Evolutionary conservation across 1,140 invertebrate species (phyloP), one percentile per base, ranked within the genome.

Genomic region (Musca domestica): DNA sequence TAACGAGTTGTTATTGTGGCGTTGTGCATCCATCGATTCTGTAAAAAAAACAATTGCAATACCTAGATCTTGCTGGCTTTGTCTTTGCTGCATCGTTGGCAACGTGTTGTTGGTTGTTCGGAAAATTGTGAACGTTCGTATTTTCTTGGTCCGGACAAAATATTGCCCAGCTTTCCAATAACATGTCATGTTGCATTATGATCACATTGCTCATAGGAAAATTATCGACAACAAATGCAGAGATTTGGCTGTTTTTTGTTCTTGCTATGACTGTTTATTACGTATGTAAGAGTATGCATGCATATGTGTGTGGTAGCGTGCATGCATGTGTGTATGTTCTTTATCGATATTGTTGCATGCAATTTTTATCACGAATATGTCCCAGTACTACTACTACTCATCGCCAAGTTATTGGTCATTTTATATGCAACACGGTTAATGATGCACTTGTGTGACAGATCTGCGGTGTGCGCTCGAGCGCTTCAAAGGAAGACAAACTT

Each of bases 171-270:
- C 34, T 15, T 58, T 58, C 54, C 54, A 58, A 58, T 58, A 58
- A 61, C 56, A 61, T 61, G 56, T 61, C 56, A 61, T 61, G 56
- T 61, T 61, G 56, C 56, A 61, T 61, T 61, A 61, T n/a, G 15
- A 61, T 61, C 56, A 61, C 34, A 34, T 34, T 34, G 25, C 34
- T 61, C 56, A 61, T 61, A 61, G n/a, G 17, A 61, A 61, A 61
- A 61, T 61, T 61, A 61, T 61, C 27, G 56, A 61, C 56, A 61
- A 61, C 27, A 51, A 20, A 19, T 19, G 20, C 48, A 23, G 34
- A 61, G n/a, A 61, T 20, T 61, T 61, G 17, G 23, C 19, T 17
- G 17, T 19, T 41, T 19, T 61, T 27, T 58, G 27, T 17, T 58
- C 51, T 10, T 15, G 25, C 51, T n/a, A 9, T 51, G 9, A 51